phyloP scores from a whole-genome alignment of 2,113 vertebrate species.

The Cromileptes altivelis region DNA sequence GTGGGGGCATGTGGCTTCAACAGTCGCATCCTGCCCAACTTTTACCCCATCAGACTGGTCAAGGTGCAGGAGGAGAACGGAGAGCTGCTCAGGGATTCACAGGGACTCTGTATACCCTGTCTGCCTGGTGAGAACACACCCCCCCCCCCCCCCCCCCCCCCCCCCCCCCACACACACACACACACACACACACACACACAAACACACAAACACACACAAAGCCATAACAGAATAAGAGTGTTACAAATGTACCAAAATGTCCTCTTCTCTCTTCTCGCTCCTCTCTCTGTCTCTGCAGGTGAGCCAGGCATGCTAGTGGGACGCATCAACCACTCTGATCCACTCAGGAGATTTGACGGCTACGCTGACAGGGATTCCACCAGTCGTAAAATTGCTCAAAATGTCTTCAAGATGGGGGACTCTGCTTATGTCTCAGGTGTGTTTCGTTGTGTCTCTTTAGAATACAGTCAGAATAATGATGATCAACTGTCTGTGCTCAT shows the following conservation, averaged over 20 bases:
- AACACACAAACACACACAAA: neutral
- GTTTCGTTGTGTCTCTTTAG: conserved; percentile 15
- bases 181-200: neutral
- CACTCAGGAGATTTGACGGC: conserved; percentile 91
- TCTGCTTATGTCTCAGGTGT: conserved; percentile 90
- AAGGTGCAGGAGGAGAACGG: conserved; percentile 87
- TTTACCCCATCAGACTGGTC: conserved; percentile 91
- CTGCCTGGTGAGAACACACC: conserved; percentile 84
- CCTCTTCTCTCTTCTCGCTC: neutral
- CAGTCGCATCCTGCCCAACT: conserved; percentile 88
- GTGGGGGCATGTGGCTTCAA: conserved; percentile 91
- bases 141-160: neutral
- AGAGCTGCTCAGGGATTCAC: conserved; percentile 86
- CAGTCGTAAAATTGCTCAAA: conserved; percentile 85
- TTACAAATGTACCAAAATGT: neutral
- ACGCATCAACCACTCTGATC: conserved; percentile 87
- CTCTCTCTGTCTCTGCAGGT: conserved; percentile 72
- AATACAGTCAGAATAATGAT: neutral
- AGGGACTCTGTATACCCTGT: conserved; percentile 89
- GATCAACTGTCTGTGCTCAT: neutral
- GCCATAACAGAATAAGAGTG: neutral
- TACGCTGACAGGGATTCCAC: conserved; percentile 88
- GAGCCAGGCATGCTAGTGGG: conserved; percentile 90
- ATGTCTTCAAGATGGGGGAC: conserved; percentile 89
- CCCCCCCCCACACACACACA: neutral